Percentiles rank a stretch among this genome's conserved stretches.
phyloP scores from a whole-genome alignment of 2,113 vertebrate species.

The Turnix velox region DNA sequence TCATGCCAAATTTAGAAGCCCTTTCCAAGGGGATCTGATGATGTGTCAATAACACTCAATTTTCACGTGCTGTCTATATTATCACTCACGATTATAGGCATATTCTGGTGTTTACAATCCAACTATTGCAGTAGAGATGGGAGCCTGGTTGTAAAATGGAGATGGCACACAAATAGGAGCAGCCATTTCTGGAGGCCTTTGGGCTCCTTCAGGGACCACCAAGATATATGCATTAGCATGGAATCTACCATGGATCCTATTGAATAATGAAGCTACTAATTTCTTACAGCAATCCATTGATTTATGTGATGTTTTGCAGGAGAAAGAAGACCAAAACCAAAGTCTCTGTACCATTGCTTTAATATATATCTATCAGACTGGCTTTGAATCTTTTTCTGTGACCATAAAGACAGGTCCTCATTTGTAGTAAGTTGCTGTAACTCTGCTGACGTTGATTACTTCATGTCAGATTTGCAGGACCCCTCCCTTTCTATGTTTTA shows the following conservation, averaged over 20 bases:
- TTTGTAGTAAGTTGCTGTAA: background rate
- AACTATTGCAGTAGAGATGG: background rate
- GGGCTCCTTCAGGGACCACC: background rate
- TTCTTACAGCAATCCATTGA: background rate
- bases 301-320: background rate
- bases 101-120: background rate
- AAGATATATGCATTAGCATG: background rate
- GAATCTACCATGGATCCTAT: background rate
- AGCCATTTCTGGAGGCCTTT: background rate
- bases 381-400: background rate
- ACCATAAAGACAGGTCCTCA: background rate
- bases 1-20: background rate
- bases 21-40: background rate
- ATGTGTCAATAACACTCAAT: background rate
- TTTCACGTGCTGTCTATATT: conserved; percentile 13
- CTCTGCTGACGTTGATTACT: background rate
- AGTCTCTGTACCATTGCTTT: background rate
- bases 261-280: background rate
- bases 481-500: background rate
- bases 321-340: background rate
- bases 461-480: background rate
- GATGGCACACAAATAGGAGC: background rate
- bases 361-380: background rate
- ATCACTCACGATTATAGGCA: background rate
- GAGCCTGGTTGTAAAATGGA: background rate